Evolutionary conservation across 2,113 vertebrate species (phyloP).

Genomic region (Lepus americanus): DNA sequence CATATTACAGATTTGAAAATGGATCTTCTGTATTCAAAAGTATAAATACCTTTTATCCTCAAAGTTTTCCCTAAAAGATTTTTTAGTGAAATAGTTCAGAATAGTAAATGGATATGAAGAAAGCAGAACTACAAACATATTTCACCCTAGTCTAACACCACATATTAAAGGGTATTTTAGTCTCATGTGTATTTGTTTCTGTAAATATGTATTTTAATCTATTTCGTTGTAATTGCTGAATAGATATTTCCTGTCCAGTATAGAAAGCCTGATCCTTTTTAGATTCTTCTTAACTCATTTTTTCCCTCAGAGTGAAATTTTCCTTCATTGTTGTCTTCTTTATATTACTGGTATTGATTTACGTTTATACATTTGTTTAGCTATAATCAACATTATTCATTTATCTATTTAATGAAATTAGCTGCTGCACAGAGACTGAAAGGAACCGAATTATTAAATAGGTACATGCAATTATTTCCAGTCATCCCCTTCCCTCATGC

Average conservation of each 20-base stretch:
- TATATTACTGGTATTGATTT: conserved; percentile 25
- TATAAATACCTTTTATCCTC: conserved; percentile 8
- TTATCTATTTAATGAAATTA: conserved; percentile 41
- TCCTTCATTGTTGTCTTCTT: conserved; percentile 35
- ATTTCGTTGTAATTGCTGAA: conserved; percentile 48
- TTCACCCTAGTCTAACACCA: conserved; percentile 22
- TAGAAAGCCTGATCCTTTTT: conserved; percentile 56
- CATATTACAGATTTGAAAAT: conserved; percentile 17
- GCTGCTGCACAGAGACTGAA: not conserved
- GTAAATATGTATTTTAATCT: conserved; percentile 49
- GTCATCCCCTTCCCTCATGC: not conserved
- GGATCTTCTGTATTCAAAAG: conserved; percentile 20
- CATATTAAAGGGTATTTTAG: conserved; percentile 48
- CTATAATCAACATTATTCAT: conserved; percentile 34
- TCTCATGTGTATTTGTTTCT: conserved; percentile 10
- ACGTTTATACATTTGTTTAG: not conserved
- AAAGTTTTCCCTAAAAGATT: not conserved
- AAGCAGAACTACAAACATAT: conserved; percentile 22
- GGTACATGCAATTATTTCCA: not conserved
- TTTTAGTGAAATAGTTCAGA: conserved; percentile 66
- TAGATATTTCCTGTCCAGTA: conserved; percentile 11
- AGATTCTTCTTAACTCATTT: conserved; percentile 61
- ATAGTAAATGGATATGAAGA: conserved; percentile 11
- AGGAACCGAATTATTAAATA: conserved; percentile 31
- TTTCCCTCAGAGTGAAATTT: conserved; percentile 42